Base-by-base conservation (phyloP, 1,140 invertebrate species). In the Steinernema khuongi region DNA sequence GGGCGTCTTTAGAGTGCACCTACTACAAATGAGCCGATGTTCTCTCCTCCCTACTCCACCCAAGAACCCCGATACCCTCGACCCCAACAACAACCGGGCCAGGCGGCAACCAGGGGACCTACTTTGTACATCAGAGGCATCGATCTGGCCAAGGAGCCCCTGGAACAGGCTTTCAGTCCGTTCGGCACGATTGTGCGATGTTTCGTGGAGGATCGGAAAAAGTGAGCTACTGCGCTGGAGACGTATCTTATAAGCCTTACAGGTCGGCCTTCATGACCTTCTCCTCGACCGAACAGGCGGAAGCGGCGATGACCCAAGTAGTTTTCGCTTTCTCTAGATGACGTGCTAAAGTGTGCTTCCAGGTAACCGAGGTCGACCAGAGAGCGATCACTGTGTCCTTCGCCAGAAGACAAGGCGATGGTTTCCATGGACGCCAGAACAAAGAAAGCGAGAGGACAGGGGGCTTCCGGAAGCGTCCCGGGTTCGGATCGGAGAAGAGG, bases 241-340 rank as follows among this genome's bases (percentile, higher is more conserved):
- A 11, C 31, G 11, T 33, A 71, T n/a, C 4, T 22, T 11, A 7
- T 70, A 22, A 31, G n/a, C 1, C 69, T 68, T 74, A 19, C 60
- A 75, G 70, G 69, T 71, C 41, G 31, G 44, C 32, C 28, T 72
- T 72, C 28, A 72, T 72, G 22, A 66, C 44, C 14, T 72, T 72
- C 44, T 29, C 19, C 26, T 14, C 26, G 7, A 30, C 26, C 2
- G 44, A 44, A 28, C 43, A 72, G n/a, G 71, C 71, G 1, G 71
- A 72, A 69, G 66, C 18, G 17, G 71, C 71, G 1, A 68, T 72
- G 29, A 70, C 19, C 30, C 29, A 68, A 28, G 71, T 72, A 71
- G 14, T 14, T 22, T n/a, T 1, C 4, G 18, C 14, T 26, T 14
- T 19, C 19, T 31, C 41, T 22, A 30, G 11, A 26, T 30, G 28